These are phyloP conservation scores for Catagonus wagneri DNA, from an alignment of 2,113 vertebrate species.

Conservation along the genomic window DNA sequence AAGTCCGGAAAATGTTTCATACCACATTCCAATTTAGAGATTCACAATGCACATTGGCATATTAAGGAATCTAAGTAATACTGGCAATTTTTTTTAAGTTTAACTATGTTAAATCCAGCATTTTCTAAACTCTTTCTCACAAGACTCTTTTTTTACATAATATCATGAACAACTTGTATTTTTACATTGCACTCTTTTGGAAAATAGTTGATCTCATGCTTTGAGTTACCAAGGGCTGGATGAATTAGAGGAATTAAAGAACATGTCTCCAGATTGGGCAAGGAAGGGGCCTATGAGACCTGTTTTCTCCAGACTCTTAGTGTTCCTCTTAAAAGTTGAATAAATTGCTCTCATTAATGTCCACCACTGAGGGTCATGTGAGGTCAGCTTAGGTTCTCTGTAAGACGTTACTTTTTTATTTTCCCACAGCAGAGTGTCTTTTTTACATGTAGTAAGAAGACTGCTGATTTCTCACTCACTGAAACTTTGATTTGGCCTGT, in stretches of 20 bases:
- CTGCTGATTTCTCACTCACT: background rate
- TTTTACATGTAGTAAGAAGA: background rate
- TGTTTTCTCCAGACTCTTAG: background rate
- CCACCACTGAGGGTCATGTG: background rate
- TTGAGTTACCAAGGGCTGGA: slow-evolving; percentile 5
- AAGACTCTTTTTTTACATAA: background rate
- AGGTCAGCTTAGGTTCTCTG: background rate
- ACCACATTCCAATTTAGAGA: background rate
- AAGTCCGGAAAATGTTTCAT: slow-evolving; percentile 19
- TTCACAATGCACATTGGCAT: background rate
- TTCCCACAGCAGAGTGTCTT: background rate
- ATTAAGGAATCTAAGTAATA: slow-evolving; percentile 19
- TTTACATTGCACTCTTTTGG: background rate
- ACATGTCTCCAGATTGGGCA: background rate
- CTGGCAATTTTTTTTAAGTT: background rate
- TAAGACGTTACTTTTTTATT: background rate
- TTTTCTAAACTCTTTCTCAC: slow-evolving; percentile 7
- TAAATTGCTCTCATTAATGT: background rate
- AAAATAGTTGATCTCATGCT: slow-evolving; percentile 49
- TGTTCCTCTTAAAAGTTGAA: background rate
- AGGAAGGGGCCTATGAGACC: background rate
- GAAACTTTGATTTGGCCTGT: background rate
- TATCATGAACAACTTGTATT: slow-evolving; percentile 19
- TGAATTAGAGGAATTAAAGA: slow-evolving; percentile 23
- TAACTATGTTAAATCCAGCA: slow-evolving; percentile 33